phyloP scores from a whole-genome alignment of 2,797 vertebrate genomes.

The Pipistrellus nathusii region DNA sequence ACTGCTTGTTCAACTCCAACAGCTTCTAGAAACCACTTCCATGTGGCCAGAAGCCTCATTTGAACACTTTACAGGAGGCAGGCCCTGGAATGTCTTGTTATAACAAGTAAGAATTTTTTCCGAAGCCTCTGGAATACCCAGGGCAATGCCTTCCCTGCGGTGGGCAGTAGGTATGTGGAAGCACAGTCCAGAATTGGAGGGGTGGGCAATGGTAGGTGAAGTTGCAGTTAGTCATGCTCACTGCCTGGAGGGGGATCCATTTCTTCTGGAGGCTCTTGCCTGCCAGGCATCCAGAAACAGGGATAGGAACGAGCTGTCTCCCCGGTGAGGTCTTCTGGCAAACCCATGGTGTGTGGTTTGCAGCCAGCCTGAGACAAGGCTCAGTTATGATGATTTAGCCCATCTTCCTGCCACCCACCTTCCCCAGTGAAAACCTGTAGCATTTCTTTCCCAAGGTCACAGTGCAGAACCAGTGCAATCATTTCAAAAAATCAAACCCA shows the following conservation, averaged over 20 bases:
- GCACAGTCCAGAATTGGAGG: background rate
- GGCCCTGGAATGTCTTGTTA: background rate
- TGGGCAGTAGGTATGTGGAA: background rate
- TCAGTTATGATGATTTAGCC: background rate
- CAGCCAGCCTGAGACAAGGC: background rate
- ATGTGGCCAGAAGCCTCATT: background rate
- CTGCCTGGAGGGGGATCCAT: background rate
- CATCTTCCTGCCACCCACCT: background rate
- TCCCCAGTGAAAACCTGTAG: background rate
- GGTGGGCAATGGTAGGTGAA: background rate
- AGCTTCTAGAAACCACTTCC: background rate
- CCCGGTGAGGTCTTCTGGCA: background rate
- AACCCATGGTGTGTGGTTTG: background rate
- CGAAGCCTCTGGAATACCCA: background rate
- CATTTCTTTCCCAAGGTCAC: background rate
- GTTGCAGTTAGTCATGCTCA: background rate
- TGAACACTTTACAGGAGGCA: slow-evolving; percentile 24
- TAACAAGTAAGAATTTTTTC: slow-evolving; percentile 1
- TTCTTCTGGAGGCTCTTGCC: background rate
- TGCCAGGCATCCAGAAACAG: background rate
- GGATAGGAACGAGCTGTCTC: fast-evolving
- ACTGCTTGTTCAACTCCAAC: background rate
- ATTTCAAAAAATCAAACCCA: background rate
- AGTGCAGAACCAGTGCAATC: background rate
- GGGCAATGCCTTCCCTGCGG: background rate